phyloP scores from a whole-genome alignment of 2,113 vertebrate genomes.

The Hystrix brachyura region DNA sequence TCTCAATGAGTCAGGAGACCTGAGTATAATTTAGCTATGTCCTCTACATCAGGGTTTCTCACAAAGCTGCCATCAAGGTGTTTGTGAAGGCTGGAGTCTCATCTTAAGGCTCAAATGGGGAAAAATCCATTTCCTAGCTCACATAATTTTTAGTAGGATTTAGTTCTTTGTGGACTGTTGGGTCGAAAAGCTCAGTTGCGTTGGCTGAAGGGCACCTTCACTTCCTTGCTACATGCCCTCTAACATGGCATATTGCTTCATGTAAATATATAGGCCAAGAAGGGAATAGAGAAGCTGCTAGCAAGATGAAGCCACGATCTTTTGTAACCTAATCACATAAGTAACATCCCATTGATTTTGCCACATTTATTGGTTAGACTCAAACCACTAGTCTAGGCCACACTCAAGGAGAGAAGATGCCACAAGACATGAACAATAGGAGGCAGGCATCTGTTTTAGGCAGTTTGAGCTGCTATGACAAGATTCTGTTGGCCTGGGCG shows the following conservation, averaged over 20 bases:
- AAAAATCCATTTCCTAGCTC: background rate
- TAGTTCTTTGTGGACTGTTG: background rate
- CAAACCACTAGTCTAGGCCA: background rate
- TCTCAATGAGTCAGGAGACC: background rate
- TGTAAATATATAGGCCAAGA: background rate
- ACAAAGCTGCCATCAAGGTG: background rate
- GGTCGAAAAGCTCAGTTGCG: background rate
- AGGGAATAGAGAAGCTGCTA: background rate
- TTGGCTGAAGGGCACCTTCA: background rate
- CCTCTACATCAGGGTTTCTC: background rate
- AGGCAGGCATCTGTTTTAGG: background rate
- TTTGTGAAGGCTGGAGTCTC: background rate
- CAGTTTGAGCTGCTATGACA: background rate
- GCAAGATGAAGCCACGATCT: background rate
- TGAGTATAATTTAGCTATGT: background rate
- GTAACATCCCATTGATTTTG: background rate
- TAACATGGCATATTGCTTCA: background rate
- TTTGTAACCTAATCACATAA: background rate
- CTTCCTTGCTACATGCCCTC: background rate
- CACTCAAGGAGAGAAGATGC: background rate
- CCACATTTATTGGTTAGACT: background rate
- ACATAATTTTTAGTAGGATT: background rate
- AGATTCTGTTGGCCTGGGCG: background rate
- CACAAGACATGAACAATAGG: background rate
- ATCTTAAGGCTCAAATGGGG: background rate